These are phyloP conservation scores for Ceratoteleas bidentatus DNA, from an alignment of 1,140 invertebrate species.

Conservation along the genomic window DNA sequence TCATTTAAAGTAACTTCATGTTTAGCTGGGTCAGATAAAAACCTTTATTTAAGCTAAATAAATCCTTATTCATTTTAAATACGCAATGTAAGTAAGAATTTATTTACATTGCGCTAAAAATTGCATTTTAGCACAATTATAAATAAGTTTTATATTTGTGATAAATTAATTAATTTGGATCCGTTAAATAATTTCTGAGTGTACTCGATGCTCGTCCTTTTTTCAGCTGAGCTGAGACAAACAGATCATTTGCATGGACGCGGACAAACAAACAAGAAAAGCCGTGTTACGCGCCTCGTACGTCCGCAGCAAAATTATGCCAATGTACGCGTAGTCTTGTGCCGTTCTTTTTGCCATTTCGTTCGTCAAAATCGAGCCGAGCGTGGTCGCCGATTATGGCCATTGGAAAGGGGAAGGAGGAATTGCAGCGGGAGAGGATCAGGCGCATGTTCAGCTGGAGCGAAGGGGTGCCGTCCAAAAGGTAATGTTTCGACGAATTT, in stretches of 20 bases:
- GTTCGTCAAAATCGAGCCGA: conserved; percentile 4
- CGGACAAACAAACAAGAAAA: conserved; percentile 17
- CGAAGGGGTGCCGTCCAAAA: conserved; percentile 65
- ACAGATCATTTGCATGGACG: conserved; percentile 13
- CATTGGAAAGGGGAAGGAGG: conserved; percentile 70
- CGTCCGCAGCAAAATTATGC: conserved; percentile 38
- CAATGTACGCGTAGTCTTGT: conserved; percentile 28
- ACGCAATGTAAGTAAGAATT: no score
- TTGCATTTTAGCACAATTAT: no score
- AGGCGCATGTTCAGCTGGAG: conserved; percentile 80
- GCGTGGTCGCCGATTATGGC: conserved; percentile 65
- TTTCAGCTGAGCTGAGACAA: conserved; percentile 15
- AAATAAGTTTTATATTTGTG: no score
- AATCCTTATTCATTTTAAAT: no score
- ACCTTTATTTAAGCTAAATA: no score
- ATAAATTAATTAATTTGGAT: no score
- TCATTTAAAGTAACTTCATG: no score
- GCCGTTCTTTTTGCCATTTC: conserved; percentile 20
- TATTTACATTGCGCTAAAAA: no score
- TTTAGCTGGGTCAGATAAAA: no score
- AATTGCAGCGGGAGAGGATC: conserved; percentile 74
- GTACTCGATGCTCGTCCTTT: conserved; percentile 2
- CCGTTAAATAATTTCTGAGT: background rate
- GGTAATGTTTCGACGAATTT: conserved; percentile 67
- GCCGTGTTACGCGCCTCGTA: conserved; percentile 26